Evolutionary conservation across 2,113 vertebrate species (phyloP), one percentile per base, ranked within the genome.

Genomic region (Bombycilla garrulus): DNA sequence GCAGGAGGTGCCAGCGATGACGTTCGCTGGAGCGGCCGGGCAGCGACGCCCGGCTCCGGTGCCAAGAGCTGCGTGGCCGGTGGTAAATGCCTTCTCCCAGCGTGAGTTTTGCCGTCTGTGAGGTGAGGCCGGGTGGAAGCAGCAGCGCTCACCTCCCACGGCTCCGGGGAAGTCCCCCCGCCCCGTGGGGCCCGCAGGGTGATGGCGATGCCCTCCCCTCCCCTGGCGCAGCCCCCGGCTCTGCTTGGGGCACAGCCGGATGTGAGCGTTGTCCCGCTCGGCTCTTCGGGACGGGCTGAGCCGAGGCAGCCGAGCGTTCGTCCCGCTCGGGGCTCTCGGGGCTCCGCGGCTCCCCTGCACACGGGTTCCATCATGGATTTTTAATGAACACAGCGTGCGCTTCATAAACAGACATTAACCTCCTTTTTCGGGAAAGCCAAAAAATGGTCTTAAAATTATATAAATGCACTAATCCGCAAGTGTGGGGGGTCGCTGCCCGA

Each of bases 81-180:
- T 10, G 61, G 57, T 69, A 45, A 82, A 93, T 65, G 73, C 69
- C 47, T 21, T 24, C 35, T 29, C 26, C 57, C 80, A 19, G 86
- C 69, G 1, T 0, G 19, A 53, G 31, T 44, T 65, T 26, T 54
- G 50, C 67, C 7, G 25, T 33, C 7, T 5, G 11, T 3, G 5
- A 9, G 2, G 40, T 6, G 62, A 22, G 62, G 40, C 15, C 3
- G 2, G 45, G 61, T 26, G 61, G 24, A 2, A 44, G 31, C 10
- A 0, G 79, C 21, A 6, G 31, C 0, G 35, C 26, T 66, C 2
- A 2, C 9, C 58, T 35, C 35, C 1, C 1, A 5, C 2, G 0
- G 67, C 40, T 60, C 56, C 4, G 7, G 36, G 56, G 4, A 38
- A 18, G 50, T 44, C 1, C 13, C 54, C 5, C n/a, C 12, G 71